phyloP scores from a whole-genome alignment of 2,113 vertebrate genomes.

The Notarius quadriscutis region DNA sequence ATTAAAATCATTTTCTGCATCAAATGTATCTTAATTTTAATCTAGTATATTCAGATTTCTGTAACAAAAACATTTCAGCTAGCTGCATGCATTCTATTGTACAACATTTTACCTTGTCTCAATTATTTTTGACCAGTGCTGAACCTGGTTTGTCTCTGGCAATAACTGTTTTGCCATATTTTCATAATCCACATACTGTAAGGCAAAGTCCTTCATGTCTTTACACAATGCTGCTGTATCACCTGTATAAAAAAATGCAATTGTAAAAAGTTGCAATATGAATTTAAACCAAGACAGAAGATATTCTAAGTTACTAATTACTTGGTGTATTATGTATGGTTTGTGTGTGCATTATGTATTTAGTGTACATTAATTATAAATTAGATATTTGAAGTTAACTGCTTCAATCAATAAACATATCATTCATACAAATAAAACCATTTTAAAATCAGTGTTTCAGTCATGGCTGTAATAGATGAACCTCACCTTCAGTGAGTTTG shows the following conservation, averaged over 20 bases:
- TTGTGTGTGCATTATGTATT: not conserved
- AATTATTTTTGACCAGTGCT: constrained; percentile 81
- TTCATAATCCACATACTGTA: constrained; percentile 75
- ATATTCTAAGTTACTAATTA: not conserved
- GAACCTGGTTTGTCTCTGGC: constrained; percentile 75
- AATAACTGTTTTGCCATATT: constrained; percentile 78
- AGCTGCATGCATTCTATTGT: not conserved
- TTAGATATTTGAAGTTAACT: not conserved
- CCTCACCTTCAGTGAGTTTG: constrained; percentile 77
- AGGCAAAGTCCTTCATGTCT: constrained; percentile 77
- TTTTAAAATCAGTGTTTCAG: not conserved
- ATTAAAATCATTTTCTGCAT: not conserved
- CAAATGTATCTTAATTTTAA: not conserved
- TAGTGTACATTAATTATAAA: not conserved
- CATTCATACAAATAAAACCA: not conserved
- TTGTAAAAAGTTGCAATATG: not conserved
- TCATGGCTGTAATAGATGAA: not conserved
- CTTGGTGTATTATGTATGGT: not conserved
- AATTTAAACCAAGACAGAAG: not conserved
- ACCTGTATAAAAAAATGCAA: constrained; percentile 57
- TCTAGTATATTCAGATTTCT: not conserved
- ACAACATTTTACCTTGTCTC: constrained; percentile 70
- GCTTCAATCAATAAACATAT: not conserved
- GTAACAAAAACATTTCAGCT: not conserved
- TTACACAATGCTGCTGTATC: constrained; percentile 74